These are phyloP conservation scores for Anabacerthia variegaticeps DNA, from an alignment of 2,797 vertebrate genomes.

Conservation along the genomic window DNA sequence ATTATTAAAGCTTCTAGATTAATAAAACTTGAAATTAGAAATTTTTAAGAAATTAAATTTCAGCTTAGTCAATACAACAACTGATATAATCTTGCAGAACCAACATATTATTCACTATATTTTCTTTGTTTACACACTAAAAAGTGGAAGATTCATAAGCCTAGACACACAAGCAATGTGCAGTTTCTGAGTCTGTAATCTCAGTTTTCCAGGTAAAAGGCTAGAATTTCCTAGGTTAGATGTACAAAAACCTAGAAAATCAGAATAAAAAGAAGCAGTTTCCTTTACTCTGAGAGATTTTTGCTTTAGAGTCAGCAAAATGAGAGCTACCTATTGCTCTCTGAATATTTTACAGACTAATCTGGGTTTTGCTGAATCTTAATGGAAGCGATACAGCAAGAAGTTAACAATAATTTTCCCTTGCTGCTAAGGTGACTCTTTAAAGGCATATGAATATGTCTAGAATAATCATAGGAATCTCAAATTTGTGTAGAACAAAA, in stretches of 20 bases:
- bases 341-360: neutral
- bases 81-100: neutral
- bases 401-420: neutral
- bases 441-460: neutral
- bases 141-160: neutral
- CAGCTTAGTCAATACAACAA: constrained; percentile 29
- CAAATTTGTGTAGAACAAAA: neutral
- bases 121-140: neutral
- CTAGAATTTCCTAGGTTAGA: neutral
- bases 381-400: neutral
- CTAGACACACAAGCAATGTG: neutral
- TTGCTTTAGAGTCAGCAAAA: neutral
- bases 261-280: rapidly evolving
- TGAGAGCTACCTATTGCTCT: neutral
- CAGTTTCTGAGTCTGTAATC: neutral
- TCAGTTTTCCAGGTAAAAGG: neutral
- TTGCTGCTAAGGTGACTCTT: neutral
- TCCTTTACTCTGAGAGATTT: neutral
- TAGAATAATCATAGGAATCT: neutral
- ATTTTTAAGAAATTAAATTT: constrained; percentile 49
- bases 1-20: constrained; percentile 16
- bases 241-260: neutral
- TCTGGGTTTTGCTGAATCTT: neutral
- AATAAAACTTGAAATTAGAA: constrained; percentile 45
- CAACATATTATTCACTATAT: neutral